Conservation (phyloP, 23 tunicate species). For the Aplidium turbinatum region DNA sequence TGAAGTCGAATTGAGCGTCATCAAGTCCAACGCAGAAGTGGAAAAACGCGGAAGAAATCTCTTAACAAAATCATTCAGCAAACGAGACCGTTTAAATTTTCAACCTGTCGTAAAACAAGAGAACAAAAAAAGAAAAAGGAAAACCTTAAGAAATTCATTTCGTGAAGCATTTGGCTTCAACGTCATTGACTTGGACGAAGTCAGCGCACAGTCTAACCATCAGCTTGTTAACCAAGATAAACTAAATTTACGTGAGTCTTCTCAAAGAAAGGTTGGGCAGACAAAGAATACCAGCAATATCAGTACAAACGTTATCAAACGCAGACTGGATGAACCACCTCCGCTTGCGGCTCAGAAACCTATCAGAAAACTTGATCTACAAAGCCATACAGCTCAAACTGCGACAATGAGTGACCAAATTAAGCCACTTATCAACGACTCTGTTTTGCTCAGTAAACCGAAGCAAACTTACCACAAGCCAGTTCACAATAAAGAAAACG, state of each 20-base stretch:
- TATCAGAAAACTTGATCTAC: too few relatives aligned
- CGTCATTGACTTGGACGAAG: slow-evolving; percentile 41
- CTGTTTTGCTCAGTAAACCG: too few relatives aligned
- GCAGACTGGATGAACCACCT: not conserved
- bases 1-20: not conserved
- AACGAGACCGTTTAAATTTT: slow-evolving; percentile 29
- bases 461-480: too few relatives aligned
- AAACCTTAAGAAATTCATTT: slow-evolving; percentile 54
- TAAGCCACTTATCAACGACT: too few relatives aligned
- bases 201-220: too few relatives aligned
- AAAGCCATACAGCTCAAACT: too few relatives aligned
- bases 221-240: too few relatives aligned
- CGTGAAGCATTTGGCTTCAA: slow-evolving; percentile 88
- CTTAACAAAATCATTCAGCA: slow-evolving; percentile 54
- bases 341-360: not conserved
- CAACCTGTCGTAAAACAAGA: not conserved
- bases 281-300: not conserved
- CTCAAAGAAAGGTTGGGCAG: not conserved
- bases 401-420: too few relatives aligned
- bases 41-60: slow-evolving; percentile 25
- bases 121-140: slow-evolving; percentile 1
- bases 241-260: not conserved
- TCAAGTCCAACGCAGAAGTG: not conserved
- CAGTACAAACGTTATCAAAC: not conserved
- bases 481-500: too few relatives aligned